Base-by-base conservation (phyloP, 2,888 invertebrate genomes). In the Celastrina argiolus region DNA sequence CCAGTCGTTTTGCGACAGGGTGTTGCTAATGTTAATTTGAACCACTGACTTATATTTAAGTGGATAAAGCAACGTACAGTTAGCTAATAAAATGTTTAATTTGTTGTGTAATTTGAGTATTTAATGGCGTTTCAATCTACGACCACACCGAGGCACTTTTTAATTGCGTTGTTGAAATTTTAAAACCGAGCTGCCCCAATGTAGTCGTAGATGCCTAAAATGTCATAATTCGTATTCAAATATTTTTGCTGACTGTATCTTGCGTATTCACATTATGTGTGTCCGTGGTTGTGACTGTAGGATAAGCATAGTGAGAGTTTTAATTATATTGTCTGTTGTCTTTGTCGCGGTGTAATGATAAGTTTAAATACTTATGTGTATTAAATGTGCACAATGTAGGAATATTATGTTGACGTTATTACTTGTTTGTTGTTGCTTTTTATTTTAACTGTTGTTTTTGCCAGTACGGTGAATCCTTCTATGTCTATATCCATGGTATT, bases 1-100 rank as follows among this genome's bases (percentile, higher is more conserved):
- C 63, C 59, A 63, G 34, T 63, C 36, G 39, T n/a, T 41, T 63
- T 22, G n/a, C 63, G 34, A 39, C 31, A 26, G 61, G 36, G 36
- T 61, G 61, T 61, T 61, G 61, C 36, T 61, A 61, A 61, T 14
- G 36, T 61, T 61, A 34, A 34, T 31, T 59, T 31, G 10, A 1
- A 59, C 28, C 16, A 51, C 22, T 12, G 22, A 51, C 5, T 22
- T 45, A 45, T 45, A 45, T 22, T 26, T 51, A 22, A 51, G 6
- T 51, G 22, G 26, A 26, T 22, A 7, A 51, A 4, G 51, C 51
- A 26, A 6, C 4, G 12, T 45, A 18, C 18, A 8, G 51, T 51
- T 22, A 51, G 51, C n/a, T 16, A 51, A 51, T 22, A 45, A 45
- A 42, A 8, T 39, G 6, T 14, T 41, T 41, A n/a, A 5, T 36